Percentiles rank a stretch among this genome's conserved stretches.
These are phyloP conservation scores for Lepus europaeus DNA, from an alignment of 2,113 vertebrate genomes.

Conservation along the genomic window DNA sequence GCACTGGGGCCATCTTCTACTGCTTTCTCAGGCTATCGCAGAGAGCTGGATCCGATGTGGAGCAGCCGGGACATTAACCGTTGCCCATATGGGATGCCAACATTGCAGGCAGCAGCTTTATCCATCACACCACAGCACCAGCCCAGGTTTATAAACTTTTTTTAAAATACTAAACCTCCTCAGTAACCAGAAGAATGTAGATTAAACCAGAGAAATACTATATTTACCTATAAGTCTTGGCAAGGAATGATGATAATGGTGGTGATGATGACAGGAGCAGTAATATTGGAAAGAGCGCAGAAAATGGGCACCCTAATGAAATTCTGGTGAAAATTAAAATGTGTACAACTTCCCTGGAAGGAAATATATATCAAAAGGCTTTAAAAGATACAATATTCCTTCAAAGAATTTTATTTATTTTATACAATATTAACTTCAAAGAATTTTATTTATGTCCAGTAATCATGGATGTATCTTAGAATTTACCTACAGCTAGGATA, in stretches of 20 bases:
- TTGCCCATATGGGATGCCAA: no score
- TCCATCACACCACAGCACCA: no score
- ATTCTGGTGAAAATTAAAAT: conserved; percentile 33
- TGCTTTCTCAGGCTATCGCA: no score
- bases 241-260: neutral
- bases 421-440: no score
- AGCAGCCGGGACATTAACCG: no score
- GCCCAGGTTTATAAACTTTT: neutral
- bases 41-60: no score
- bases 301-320: conserved; percentile 17
- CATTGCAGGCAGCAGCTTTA: no score
- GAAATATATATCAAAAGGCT: conserved; percentile 31
- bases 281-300: neutral
- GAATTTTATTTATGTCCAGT: conserved; percentile 10
- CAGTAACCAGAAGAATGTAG: neutral
- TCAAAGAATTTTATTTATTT: conserved; percentile 43
- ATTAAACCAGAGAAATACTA: conserved; percentile 28
- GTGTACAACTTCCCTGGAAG: neutral
- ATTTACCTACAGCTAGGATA: neutral
- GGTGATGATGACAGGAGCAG: neutral
- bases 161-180: neutral
- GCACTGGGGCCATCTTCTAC: no score
- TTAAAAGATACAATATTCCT: conserved; percentile 41
- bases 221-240: conserved; percentile 39
- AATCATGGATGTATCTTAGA: neutral